Base-by-base conservation (phyloP, 2,797 vertebrate species). In the Choloepus didactylus region DNA sequence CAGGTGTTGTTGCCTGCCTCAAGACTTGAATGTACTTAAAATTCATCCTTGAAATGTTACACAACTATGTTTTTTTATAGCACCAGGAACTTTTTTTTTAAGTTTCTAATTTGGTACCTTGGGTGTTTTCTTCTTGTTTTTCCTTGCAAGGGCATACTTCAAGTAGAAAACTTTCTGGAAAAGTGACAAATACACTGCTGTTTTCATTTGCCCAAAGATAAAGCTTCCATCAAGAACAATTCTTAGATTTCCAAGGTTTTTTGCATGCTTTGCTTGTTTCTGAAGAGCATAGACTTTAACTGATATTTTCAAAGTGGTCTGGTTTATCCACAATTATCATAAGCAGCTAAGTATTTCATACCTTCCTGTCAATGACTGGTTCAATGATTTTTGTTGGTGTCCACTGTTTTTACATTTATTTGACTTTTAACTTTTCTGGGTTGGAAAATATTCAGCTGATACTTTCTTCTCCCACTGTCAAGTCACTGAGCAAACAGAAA, bases 1-100 rank as follows among this genome's bases (percentile, higher is more conserved):
- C 94, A 97, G 96, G 82, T 35, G 35, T 35, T 95, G 95, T 93
- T 96, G 87, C 73, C 91, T 95, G 93, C 76, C 64, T 95, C 81
- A 93, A 97, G 89, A 96, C 91, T 96, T 59, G 23, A 95, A 95
- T 59, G 35, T 89, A 90, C 91, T 97, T 97, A 95, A 95, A 97
- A 98, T 96, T 96, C 97, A 97, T 95, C 95, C 89, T 91, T 96
- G 93, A 96, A 85, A 97, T 95, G 87, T 96, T 98, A 97, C 7
- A 94, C 93, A 95, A 87, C 79, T 75, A 64, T 91, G 44, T 89
- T 92, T 93, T 94, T 95, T 89, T 89, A 96, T 93, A 96, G 73
- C 88, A 96, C 41, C 77, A 82, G 75, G 80, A 35, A 73, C 69
- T 62, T 86, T 89, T 94, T 88, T 95, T 96, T 87, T 7, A 82